phyloP scores from a whole-genome alignment of 2,113 vertebrate genomes.

The Ariopsis seemanni region DNA sequence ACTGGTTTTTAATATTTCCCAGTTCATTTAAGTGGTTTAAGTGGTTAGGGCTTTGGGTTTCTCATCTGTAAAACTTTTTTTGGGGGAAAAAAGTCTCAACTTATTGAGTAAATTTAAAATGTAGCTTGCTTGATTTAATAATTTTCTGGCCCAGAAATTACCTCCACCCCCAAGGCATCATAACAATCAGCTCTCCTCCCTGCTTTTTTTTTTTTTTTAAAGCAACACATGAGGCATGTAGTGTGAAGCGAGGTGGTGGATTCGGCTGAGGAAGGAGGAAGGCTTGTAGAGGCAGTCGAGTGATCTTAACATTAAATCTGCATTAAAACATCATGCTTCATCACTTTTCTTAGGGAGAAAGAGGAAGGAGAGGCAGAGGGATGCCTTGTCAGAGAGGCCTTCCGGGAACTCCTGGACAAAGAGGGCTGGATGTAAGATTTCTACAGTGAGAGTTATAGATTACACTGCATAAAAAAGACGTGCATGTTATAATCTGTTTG shows the following conservation, averaged over 20 bases:
- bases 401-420: conserved; percentile 70
- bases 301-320: neutral
- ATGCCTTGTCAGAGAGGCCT: conserved; percentile 72
- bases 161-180: neutral
- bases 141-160: neutral
- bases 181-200: neutral
- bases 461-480: neutral
- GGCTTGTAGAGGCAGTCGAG: neutral
- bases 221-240: neutral
- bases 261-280: neutral
- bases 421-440: conserved; percentile 75
- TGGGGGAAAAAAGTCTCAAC: no score
- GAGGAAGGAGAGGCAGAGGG: conserved; percentile 75
- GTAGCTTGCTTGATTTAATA: neutral
- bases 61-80: no score
- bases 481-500: neutral
- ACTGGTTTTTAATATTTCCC: neutral
- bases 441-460: neutral
- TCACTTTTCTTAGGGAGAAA: conserved; percentile 71
- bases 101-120: neutral
- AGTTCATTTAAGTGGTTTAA: neutral
- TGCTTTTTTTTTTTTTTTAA: neutral
- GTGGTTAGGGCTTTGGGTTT: neutral
- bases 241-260: neutral
- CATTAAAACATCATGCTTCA: conserved; percentile 7